Percentiles rank a stretch among this genome's conserved stretches.
phyloP scores from a whole-genome alignment of 64 coral and sea anemone genomes.

The Dendrophyllia cribrosa region DNA sequence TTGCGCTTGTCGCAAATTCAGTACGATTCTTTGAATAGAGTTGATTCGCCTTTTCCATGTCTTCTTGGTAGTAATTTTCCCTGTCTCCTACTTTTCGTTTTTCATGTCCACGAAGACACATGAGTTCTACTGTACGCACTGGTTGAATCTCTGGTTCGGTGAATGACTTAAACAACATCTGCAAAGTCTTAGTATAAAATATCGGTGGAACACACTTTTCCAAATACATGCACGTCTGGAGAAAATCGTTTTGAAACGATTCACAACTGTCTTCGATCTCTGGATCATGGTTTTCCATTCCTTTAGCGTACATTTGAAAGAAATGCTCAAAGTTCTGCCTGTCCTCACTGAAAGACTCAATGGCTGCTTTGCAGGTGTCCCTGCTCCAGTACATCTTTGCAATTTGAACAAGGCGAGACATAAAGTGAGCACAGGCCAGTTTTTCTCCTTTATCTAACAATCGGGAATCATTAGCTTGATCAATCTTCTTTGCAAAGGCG shows the following conservation, averaged over 20 bases:
- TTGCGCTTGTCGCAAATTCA: background rate
- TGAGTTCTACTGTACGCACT: background rate
- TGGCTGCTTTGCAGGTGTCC: slow-evolving; percentile 51
- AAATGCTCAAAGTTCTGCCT: slow-evolving; percentile 55
- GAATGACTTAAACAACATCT: background rate
- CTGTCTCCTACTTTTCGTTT: slow-evolving; percentile 18
- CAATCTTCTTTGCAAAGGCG: slow-evolving; percentile 21
- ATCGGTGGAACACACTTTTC: slow-evolving; percentile 25
- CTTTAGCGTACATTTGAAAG: background rate
- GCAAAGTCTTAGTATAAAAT: background rate
- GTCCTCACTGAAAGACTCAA: slow-evolving; percentile 42
- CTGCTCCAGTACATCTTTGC: slow-evolving; percentile 3
- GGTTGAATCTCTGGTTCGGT: background rate
- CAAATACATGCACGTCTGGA: background rate
- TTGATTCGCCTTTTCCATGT: slow-evolving; percentile 14
- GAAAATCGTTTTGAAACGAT: background rate
- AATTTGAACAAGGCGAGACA: background rate
- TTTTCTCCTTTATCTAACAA: background rate
- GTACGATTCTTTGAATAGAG: background rate
- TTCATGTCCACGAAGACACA: slow-evolving; percentile 56
- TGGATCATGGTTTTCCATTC: background rate
- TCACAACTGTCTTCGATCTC: background rate
- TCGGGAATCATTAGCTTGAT: background rate
- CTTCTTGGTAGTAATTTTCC: background rate
- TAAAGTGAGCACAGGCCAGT: slow-evolving; percentile 25